Evolutionary conservation across 2,797 vertebrate genomes (phyloP), one percentile per base, ranked within the genome.

Genomic region (Syndactyla subalaris): DNA sequence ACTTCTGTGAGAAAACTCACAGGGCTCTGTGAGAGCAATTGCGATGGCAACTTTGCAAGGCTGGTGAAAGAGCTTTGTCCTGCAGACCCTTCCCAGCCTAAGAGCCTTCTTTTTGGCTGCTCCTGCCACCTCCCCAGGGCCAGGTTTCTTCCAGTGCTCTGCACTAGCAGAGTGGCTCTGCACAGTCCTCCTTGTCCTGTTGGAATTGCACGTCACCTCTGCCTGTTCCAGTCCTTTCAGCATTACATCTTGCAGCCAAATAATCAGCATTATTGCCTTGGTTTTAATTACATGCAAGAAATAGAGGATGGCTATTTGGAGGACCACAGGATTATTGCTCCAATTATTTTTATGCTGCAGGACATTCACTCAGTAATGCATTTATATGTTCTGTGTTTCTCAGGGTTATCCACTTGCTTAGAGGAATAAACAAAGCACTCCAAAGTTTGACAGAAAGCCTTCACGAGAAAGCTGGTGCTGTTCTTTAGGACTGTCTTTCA

Each of bases 401-500:
- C 61, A 43, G 80, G 74, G 81, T 79, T 79, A 67, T 61, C 74
- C 59, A 48, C 54, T 61, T 61, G 74, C 27, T 73, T 54, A 79
- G 34, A 73, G 46, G 55, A 91, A 63, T 59, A 90, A 92, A 90
- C 66, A 78, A n/a, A 26, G 51, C 34, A 23, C 58, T 86, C 70
- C 51, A 54, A 93, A 89, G 83, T 66, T 59, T 23, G 90, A 79
- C 59, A 88, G 83, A 62, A 87, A 62, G 34, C 39, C 74, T 94
- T 86, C 85, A 39, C 27, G 49, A 73, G 77, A 52, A 71, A 82
- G 63, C 46, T 48, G 24, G 43, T 5, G 7, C 38, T 70, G 29
- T 74, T 80, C 54, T 84, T 75, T 55, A 70, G 85, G 86, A 48
- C 79, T 82, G 45, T 88, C 39, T 91, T 95, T 94, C 85, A 83